Evolutionary conservation across 2,797 vertebrate genomes (phyloP).

Genomic region (Scyliorhinus canicula): DNA sequence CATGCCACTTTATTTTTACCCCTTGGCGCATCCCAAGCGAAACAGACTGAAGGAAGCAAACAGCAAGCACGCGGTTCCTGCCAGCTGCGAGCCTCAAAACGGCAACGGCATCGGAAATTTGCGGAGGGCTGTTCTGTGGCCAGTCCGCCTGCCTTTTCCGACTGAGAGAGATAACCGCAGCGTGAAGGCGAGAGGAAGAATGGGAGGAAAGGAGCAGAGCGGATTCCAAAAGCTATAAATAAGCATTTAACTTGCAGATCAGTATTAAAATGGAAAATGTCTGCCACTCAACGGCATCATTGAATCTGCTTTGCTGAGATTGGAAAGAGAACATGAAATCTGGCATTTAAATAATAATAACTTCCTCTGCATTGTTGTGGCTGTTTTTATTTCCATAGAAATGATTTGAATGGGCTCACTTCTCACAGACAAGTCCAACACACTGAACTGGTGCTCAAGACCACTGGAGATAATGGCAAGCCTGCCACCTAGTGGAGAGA

Average conservation of each 20-base stretch:
- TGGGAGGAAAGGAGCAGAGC: neutral
- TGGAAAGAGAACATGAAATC: conserved; percentile 23
- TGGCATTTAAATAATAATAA: conserved; percentile 12
- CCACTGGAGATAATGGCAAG: neutral
- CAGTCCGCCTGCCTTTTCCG: neutral
- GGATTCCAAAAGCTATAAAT: conserved; percentile 9
- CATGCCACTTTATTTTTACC: neutral
- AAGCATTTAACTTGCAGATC: neutral
- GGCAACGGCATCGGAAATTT: neutral
- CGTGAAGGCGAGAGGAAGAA: neutral
- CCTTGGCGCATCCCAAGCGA: neutral
- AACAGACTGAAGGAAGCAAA: neutral
- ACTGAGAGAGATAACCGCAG: neutral
- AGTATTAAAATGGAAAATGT: neutral
- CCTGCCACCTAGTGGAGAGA: neutral
- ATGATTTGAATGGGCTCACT: neutral
- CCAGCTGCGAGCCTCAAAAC: neutral
- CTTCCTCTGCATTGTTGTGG: conserved; percentile 14
- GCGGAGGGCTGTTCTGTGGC: neutral
- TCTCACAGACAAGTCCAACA: neutral
- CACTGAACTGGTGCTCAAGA: neutral
- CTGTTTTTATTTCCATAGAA: neutral
- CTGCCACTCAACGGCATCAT: neutral
- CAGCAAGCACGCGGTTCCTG: neutral
- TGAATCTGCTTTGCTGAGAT: neutral